Evolutionary conservation across 2,113 vertebrate genomes (phyloP).

Genomic region (Myotis lucifugus): DNA sequence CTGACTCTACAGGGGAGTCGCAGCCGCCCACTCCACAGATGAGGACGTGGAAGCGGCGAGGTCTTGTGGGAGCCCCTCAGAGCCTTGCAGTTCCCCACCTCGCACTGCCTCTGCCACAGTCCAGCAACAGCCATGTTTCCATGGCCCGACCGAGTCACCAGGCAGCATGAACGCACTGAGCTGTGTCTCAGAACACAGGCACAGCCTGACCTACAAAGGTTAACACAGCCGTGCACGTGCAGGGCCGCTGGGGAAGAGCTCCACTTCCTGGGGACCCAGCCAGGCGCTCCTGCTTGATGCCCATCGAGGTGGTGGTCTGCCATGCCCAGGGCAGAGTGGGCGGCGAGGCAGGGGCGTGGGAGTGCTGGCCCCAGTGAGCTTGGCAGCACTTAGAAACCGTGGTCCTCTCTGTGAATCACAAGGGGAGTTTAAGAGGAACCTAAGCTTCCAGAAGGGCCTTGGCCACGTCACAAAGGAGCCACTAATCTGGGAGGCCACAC

Average conservation of each 20-base stretch:
- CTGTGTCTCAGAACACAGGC: neutral
- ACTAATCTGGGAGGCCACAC: neutral
- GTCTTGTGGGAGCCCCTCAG: neutral
- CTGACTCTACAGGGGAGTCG: rapidly evolving
- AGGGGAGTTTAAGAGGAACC: neutral
- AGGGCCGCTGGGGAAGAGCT: too few species aligned
- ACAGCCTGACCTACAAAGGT: too few species aligned
- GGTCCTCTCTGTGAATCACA: neutral
- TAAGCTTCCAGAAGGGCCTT: neutral
- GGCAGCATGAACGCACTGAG: neutral
- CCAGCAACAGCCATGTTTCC: neutral
- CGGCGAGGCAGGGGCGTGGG: too few species aligned
- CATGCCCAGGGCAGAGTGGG: too few species aligned
- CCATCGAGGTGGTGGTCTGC: too few species aligned
- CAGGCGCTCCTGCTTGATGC: too few species aligned
- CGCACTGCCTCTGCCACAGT: rapidly evolving
- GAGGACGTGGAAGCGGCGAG: neutral
- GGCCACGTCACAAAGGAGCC: neutral
- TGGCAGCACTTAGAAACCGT: too few species aligned
- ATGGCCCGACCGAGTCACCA: neutral
- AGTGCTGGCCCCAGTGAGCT: neutral
- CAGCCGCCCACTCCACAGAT: neutral
- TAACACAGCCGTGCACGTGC: too few species aligned
- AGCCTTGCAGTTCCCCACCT: neutral
- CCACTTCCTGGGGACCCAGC: too few species aligned